A percentile compares a stretch with the other conserved stretches of the same genome.
These are phyloP conservation scores for Polydrusus tereticollis DNA, from an alignment of 2,888 invertebrate species.

Conservation along the genomic window DNA sequence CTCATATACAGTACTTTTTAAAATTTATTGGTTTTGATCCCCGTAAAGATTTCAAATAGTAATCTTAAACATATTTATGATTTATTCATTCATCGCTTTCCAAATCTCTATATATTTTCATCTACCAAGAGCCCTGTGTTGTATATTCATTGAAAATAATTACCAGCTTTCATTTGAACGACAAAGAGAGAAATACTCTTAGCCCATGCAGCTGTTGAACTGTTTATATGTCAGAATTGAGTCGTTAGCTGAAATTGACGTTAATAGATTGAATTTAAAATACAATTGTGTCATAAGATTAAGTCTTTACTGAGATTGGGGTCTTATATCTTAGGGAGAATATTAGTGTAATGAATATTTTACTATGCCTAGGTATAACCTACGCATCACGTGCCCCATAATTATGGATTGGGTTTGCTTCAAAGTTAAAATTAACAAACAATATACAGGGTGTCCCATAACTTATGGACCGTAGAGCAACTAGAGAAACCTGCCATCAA, in stretches of 20 bases:
- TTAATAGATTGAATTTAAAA: slow-evolving; percentile 20
- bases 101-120: slow-evolving; percentile 20
- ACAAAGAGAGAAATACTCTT: slow-evolving; percentile 32
- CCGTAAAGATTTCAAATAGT: too few relatives aligned
- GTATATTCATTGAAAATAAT: slow-evolving; percentile 28
- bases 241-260: slow-evolving; percentile 1
- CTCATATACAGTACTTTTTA: too few relatives aligned
- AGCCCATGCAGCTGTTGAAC: slow-evolving; percentile 33
- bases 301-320: neutral
- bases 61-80: too few relatives aligned
- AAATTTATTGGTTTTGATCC: too few relatives aligned
- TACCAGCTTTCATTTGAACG: slow-evolving; percentile 35
- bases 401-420: too few relatives aligned
- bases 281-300: neutral
- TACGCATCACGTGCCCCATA: too few relatives aligned
- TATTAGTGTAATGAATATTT: neutral
- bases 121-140: neutral
- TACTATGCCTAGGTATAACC: neutral
- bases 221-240: slow-evolving; percentile 30
- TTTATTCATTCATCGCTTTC: neutral
- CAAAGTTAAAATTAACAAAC: too few relatives aligned
- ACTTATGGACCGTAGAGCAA: too few relatives aligned
- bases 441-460: too few relatives aligned
- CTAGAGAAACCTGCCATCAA: too few relatives aligned
- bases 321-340: neutral